phyloP scores from a whole-genome alignment of 2,888 invertebrate genomes.

The Adelphocoris suturalis region DNA sequence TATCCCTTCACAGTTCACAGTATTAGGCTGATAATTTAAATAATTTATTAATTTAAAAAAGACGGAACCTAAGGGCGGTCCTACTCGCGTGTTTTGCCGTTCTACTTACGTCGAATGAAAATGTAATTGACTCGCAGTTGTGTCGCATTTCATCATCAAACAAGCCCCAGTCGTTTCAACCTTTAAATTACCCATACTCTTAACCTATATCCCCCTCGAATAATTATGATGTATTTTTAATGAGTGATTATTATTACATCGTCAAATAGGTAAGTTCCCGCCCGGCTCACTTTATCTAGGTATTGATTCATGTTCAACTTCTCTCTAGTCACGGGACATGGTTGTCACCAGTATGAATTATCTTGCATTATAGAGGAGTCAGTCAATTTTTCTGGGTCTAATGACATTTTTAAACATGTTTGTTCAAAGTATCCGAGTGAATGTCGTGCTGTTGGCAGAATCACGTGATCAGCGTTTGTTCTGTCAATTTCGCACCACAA shows the following conservation, averaged over 20 bases:
- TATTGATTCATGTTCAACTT: constrained; percentile 20
- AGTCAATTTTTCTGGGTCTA: constrained; percentile 18
- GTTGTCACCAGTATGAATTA: not conserved
- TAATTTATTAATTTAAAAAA: constrained; percentile 55
- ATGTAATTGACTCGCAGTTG: constrained; percentile 49
- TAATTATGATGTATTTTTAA: constrained; percentile 30
- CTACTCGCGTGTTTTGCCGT: constrained; percentile 49
- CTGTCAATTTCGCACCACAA: not conserved
- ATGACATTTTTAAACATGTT: constrained; percentile 27
- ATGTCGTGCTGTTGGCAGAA: constrained; percentile 12
- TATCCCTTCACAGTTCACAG: constrained; percentile 26
- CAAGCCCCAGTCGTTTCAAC: not conserved
- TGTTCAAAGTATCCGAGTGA: constrained; percentile 10
- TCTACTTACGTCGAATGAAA: constrained; percentile 58
- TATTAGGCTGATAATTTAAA: constrained; percentile 41
- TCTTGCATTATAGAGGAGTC: not conserved
- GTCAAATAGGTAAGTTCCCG: not conserved
- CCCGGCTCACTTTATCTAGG: not conserved
- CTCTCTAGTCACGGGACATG: not conserved
- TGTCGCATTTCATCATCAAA: constrained; percentile 42
- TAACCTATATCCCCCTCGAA: constrained; percentile 2
- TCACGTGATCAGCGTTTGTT: constrained; percentile 29
- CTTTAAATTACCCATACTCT: constrained; percentile 6
- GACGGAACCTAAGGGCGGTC: constrained; percentile 14
- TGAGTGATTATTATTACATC: constrained; percentile 15